Evolutionary conservation across 2,888 invertebrate genomes (phyloP), one percentile per base, ranked within the genome.

Genomic region (Pristionchus maxplancki): DNA sequence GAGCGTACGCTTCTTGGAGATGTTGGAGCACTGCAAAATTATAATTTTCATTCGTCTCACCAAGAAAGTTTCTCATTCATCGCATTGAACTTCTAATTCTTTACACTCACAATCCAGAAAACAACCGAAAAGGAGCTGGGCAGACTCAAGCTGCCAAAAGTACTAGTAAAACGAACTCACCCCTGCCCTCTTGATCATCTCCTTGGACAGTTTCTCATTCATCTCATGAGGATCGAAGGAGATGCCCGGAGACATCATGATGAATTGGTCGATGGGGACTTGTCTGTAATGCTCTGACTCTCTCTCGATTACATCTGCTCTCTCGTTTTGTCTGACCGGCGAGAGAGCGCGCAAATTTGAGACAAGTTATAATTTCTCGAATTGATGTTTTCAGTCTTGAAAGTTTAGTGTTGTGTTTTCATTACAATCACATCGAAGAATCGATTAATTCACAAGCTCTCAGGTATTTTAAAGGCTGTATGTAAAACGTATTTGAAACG

Each of bases 271-370:
- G n/a, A 87, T 34, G 17, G 86, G 34, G 31, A 71, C 71, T 71
- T 87, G 37, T 8, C 86, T 87, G 71, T 6, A 71, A 58, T 50
- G n/a, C n/a, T n/a, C n/a, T n/a, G n/a, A n/a, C n/a, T n/a, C n/a
- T n/a, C n/a, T n/a, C n/a, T n/a, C n/a, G n/a, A n/a, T n/a, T n/a
- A n/a, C n/a, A n/a, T n/a, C n/a, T n/a, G n/a, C n/a, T n/a, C n/a
- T n/a, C n/a, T n/a, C n/a, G n/a, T n/a, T n/a, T n/a, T n/a, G n/a
- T n/a, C n/a, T n/a, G n/a, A n/a, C n/a, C n/a, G n/a, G n/a, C n/a
- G n/a, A n/a, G n/a, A n/a, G n/a, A n/a, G n/a, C n/a, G n/a, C n/a
- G n/a, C n/a, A n/a, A n/a, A n/a, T n/a, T n/a, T n/a, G n/a, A n/a
- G n/a, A n/a, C n/a, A n/a, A n/a, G n/a, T n/a, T n/a, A n/a, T n/a